Conservation (phyloP, 1,140 invertebrate genomes). For the Meloidogyne floridensis region DNA sequence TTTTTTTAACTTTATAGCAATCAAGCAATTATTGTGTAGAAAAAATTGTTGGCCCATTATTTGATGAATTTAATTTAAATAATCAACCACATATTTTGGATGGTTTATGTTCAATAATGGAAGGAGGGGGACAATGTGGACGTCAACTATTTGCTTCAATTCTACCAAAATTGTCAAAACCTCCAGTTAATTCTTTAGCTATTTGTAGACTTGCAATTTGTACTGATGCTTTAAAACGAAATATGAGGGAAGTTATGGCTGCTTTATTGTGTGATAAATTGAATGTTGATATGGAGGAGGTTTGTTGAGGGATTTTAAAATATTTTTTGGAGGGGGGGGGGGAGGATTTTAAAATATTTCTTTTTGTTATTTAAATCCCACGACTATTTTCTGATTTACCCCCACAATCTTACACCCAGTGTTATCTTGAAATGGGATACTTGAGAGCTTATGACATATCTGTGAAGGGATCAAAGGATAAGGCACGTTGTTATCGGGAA, state of each 20-base stretch:
- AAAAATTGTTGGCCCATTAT: constrained; percentile 88
- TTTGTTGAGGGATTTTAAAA: constrained; percentile 63
- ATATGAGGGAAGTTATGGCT: constrained; percentile 85
- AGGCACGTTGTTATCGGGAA: too few species aligned
- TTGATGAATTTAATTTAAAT: constrained; percentile 78
- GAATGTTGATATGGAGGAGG: constrained; percentile 71
- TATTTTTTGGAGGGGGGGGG: neutral
- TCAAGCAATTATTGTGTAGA: constrained; percentile 86
- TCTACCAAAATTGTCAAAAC: constrained; percentile 76
- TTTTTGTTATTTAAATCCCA: too few species aligned
- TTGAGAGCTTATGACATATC: too few species aligned
- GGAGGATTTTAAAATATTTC: too few species aligned
- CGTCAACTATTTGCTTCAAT: constrained; percentile 90
- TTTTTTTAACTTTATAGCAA: constrained; percentile 13
- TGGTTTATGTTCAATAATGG: constrained; percentile 43
- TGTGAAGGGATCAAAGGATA: too few species aligned
- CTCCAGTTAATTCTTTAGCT: constrained; percentile 85
- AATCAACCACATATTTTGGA: constrained; percentile 36
- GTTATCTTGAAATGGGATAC: too few species aligned
- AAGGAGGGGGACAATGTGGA: constrained; percentile 76
- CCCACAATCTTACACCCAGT: too few species aligned
- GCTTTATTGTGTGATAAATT: constrained; percentile 72
- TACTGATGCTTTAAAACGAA: constrained; percentile 86
- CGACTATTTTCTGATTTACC: too few species aligned
- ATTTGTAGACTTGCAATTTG: constrained; percentile 88